Evolutionary conservation across 2,888 invertebrate genomes (phyloP).

Genomic region (Standfussiana lucernea): DNA sequence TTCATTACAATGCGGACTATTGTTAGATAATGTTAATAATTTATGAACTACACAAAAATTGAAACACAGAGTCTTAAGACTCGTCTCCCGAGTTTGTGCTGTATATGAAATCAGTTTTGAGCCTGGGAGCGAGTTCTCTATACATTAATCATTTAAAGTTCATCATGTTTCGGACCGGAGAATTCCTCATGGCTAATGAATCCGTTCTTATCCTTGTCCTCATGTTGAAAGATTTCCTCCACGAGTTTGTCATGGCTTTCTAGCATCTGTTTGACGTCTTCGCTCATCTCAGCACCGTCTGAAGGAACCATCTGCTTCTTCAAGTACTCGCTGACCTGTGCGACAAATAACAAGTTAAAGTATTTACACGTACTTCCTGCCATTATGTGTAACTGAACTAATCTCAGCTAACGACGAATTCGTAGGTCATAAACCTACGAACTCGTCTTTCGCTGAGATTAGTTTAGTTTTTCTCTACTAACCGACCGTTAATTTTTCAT

Average conservation of each 20-base stretch:
- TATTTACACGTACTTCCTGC: neutral
- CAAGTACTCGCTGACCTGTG: constrained; percentile 96
- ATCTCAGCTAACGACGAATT: no score
- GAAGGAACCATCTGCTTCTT: constrained; percentile 97
- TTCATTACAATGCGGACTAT: constrained; percentile 50
- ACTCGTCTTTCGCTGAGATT: neutral
- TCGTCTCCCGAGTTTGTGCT: constrained; percentile 47
- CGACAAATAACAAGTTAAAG: constrained; percentile 49
- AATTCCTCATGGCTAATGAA: constrained; percentile 99
- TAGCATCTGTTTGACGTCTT: constrained; percentile 95
- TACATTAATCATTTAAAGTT: constrained; percentile 92
- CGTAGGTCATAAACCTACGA: no score
- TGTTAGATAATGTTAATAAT: constrained; percentile 30
- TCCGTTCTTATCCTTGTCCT: constrained; percentile 99
- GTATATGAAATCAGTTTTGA: constrained; percentile 37
- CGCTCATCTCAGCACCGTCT: constrained; percentile 93
- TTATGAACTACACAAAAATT: constrained; percentile 36
- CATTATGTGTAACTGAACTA: neutral
- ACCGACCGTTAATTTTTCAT: neutral
- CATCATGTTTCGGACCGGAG: constrained; percentile 99
- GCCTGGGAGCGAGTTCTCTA: constrained; percentile 53
- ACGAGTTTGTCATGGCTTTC: constrained; percentile 98
- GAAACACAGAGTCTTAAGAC: constrained; percentile 45
- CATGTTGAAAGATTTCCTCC: constrained; percentile 99
- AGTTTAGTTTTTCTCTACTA: neutral